phyloP scores from a whole-genome alignment of 2,888 invertebrate genomes.

The Netelia fuscicornis region DNA sequence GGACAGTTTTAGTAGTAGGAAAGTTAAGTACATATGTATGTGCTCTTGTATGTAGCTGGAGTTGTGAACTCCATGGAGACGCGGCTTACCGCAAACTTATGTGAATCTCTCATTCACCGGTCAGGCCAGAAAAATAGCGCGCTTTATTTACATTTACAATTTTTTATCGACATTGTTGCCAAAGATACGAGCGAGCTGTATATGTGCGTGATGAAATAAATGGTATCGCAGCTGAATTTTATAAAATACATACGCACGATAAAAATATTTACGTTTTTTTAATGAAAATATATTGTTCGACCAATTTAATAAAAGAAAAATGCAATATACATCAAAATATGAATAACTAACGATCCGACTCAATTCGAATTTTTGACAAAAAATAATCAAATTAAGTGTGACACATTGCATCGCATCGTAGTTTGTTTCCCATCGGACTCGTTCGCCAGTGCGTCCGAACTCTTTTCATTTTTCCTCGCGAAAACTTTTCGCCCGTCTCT shows the following conservation, averaged over 20 bases:
- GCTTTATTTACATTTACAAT: conserved; percentile 17
- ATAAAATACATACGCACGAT: neutral
- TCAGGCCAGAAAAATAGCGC: neutral
- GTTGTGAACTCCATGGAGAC: conserved; percentile 8
- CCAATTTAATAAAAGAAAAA: too few relatives aligned
- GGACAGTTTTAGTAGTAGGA: too few relatives aligned
- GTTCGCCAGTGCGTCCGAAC: conserved; percentile 10
- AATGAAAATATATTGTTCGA: too few relatives aligned
- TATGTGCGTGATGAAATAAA: neutral
- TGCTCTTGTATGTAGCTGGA: conserved; percentile 55
- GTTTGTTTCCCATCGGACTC: conserved; percentile 48
- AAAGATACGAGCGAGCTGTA: neutral
- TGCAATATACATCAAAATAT: neutral
- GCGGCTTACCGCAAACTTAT: conserved; percentile 32
- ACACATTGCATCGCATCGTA: neutral
- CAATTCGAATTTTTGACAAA: neutral
- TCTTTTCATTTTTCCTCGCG: conserved; percentile 27
- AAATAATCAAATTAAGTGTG: neutral
- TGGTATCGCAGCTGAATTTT: neutral
- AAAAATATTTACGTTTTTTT: too few relatives aligned
- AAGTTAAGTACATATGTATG: neutral
- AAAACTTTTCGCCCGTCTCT: conserved; percentile 39
- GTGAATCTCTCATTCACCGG: conserved; percentile 31
- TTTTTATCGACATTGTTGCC: neutral
- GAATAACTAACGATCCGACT: neutral